These are phyloP conservation scores for Scaptodrosophila latifasciaeformis DNA, from an alignment of 2,888 invertebrate species.

Conservation along the genomic window DNA sequence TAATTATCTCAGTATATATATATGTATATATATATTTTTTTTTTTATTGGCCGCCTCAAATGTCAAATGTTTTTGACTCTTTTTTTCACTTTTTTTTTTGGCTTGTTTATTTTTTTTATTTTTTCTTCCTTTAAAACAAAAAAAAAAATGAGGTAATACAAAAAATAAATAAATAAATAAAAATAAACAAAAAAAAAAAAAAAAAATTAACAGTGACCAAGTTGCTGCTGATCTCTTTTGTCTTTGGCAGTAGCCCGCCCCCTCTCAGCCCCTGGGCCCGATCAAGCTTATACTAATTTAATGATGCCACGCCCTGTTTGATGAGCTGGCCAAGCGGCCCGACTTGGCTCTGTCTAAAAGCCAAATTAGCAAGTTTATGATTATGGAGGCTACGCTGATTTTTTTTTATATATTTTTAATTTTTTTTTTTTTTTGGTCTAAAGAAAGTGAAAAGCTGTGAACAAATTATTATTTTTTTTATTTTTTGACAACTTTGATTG, in stretches of 20 bases:
- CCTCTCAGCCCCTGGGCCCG: too few species aligned
- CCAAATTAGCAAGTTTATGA: conserved; percentile 51
- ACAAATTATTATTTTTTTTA: conserved; percentile 8
- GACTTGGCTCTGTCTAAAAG: conserved; percentile 22
- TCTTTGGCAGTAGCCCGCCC: background rate
- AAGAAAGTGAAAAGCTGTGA: conserved; percentile 40
- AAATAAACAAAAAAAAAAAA: conserved; percentile 2
- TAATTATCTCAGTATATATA: conserved; percentile 57
- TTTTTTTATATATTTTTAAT: too few species aligned
- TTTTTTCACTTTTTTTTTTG: conserved; percentile 28
- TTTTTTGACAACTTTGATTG: conserved; percentile 18
- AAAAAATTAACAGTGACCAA: background rate
- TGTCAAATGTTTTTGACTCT: conserved; percentile 62
- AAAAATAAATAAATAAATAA: background rate
- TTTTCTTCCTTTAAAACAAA: conserved; percentile 28
- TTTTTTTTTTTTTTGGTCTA: conserved; percentile 18
- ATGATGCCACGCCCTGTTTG: conserved; percentile 43
- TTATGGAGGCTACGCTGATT: too few species aligned
- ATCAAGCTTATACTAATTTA: conserved; percentile 1
- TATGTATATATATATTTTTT: conserved; percentile 53
- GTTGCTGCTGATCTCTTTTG: background rate
- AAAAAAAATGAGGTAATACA: conserved; percentile 58
- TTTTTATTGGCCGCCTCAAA: conserved; percentile 65
- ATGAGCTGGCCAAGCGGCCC: background rate
- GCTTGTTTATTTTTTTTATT: conserved; percentile 30